These are phyloP conservation scores for Hipposideros larvatus DNA, from an alignment of 2,797 vertebrate species.

Conservation along the genomic window DNA sequence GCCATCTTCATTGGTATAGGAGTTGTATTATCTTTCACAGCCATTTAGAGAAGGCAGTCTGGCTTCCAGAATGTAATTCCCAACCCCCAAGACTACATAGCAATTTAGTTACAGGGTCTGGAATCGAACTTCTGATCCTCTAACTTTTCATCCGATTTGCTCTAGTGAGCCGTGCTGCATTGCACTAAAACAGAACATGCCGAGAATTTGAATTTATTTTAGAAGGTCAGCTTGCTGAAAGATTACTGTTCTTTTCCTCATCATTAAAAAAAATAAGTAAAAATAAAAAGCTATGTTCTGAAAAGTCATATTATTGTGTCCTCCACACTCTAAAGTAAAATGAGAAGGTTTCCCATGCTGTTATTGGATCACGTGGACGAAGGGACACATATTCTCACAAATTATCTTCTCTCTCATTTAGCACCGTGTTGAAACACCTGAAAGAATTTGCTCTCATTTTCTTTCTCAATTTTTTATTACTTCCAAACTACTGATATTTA, in stretches of 20 bases:
- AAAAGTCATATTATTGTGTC: background rate
- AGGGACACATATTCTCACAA: background rate
- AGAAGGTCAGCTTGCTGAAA: slow-evolving; percentile 60
- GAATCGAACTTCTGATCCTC: slow-evolving; percentile 34
- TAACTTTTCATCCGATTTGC: slow-evolving; percentile 39
- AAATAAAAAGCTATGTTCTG: slow-evolving; percentile 12
- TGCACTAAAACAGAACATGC: slow-evolving; percentile 31
- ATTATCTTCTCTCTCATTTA: slow-evolving; percentile 44
- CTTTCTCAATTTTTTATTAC: slow-evolving; percentile 45
- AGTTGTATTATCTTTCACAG: background rate
- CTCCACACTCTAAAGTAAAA: background rate
- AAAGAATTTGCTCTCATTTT: background rate
- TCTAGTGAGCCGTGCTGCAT: background rate
- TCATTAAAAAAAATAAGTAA: slow-evolving; percentile 31
- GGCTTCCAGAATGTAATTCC: background rate
- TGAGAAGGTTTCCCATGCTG: background rate
- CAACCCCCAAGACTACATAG: background rate
- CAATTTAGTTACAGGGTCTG: background rate
- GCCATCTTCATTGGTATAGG: background rate
- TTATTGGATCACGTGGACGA: background rate
- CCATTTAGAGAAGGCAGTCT: background rate
- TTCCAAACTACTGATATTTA: slow-evolving; percentile 7
- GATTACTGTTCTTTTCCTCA: background rate
- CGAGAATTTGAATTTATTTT: slow-evolving; percentile 53
- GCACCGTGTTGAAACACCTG: background rate